Evolutionary conservation across 2,797 vertebrate species (phyloP).

Genomic region (Scolopax rusticola): DNA sequence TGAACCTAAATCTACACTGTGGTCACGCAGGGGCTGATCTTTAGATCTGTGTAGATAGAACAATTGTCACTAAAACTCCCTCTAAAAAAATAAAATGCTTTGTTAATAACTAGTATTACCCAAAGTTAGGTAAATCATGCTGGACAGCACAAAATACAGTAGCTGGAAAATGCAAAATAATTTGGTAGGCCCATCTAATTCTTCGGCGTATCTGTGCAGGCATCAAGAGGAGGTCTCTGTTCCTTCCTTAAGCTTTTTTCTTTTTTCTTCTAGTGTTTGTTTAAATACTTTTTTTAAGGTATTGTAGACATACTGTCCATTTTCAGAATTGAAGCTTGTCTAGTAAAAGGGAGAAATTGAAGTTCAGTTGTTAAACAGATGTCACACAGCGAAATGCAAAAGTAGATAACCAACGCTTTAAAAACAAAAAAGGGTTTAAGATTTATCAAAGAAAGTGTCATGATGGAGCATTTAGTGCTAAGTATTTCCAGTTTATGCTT

Average conservation of each 20-base stretch:
- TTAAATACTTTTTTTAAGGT: conserved; percentile 88
- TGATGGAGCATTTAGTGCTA: not conserved
- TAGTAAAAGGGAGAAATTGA: conserved; percentile 71
- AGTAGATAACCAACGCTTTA: not conserved
- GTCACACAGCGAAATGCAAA: not conserved
- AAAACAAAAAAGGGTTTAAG: not conserved
- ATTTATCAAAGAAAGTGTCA: not conserved
- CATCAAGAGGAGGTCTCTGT: conserved; percentile 64
- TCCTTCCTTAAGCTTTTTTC: conserved; percentile 76
- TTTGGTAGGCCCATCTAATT: not conserved
- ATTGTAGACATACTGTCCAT: conserved; percentile 80
- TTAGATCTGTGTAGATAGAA: not conserved
- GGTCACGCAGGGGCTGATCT: not conserved
- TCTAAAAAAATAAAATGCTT: conserved; percentile 9
- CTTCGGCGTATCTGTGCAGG: not conserved
- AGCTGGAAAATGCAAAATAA: conserved; percentile 6
- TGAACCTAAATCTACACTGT: not conserved
- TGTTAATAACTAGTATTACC: conserved; percentile 5
- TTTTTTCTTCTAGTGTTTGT: conserved; percentile 85
- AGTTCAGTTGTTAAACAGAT: conserved; percentile 20
- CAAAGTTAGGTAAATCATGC: conserved; percentile 9
- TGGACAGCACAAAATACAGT: conserved; percentile 7
- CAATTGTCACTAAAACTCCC: not conserved
- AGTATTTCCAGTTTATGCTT: not conserved
- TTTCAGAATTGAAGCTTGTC: conserved; percentile 83